These are phyloP conservation scores for Trogon surrucura DNA, from an alignment of 2,113 vertebrate genomes.

Conservation along the genomic window DNA sequence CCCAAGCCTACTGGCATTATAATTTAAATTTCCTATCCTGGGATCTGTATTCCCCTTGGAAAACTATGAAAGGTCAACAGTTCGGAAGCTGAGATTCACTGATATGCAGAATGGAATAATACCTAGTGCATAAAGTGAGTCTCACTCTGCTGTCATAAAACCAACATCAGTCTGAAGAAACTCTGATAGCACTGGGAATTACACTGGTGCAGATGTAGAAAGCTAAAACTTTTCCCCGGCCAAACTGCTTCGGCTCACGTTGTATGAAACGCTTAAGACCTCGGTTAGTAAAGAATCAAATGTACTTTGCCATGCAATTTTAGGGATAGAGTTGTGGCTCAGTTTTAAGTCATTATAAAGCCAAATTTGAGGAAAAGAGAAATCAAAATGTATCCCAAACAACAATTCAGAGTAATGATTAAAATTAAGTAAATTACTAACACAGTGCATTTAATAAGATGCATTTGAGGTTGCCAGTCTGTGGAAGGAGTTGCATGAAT, in stretches of 20 bases:
- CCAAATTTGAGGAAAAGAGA: neutral
- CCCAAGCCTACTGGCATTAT: neutral
- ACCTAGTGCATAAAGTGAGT: neutral
- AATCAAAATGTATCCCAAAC: neutral
- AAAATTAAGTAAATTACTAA: conserved; percentile 33
- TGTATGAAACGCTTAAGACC: neutral
- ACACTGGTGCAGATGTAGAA: neutral
- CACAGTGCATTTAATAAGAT: neutral
- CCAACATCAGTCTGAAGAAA: neutral
- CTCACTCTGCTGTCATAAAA: neutral
- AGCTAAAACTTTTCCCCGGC: neutral
- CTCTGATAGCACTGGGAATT: neutral
- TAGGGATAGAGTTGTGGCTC: neutral
- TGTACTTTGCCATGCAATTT: neutral
- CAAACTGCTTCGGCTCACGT: neutral
- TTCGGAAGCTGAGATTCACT: neutral
- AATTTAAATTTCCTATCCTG: neutral
- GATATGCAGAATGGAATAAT: neutral
- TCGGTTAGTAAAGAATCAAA: neutral
- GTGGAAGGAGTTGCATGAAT: neutral
- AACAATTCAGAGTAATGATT: neutral
- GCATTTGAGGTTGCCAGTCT: neutral
- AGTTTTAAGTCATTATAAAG: neutral
- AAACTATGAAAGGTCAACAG: neutral
- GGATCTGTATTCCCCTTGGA: neutral